A percentile compares a stretch with the other conserved stretches of the same genome.
These are phyloP conservation scores for Callinectes sapidus DNA, from an alignment of 2,888 invertebrate species.

Conservation along the genomic window DNA sequence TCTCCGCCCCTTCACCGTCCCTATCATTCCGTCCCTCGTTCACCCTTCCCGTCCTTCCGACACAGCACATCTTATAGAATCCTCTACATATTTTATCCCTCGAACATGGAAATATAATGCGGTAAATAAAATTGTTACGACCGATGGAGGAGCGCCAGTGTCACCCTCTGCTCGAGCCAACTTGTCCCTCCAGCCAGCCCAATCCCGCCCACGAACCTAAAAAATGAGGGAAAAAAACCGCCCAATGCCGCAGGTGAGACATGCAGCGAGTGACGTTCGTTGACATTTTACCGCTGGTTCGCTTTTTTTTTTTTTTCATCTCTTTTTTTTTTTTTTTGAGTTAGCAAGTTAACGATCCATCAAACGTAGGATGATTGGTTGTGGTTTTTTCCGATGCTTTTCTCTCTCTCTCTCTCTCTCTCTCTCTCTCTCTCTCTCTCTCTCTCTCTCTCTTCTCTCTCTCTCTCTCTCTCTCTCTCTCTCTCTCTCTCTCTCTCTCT, in stretches of 20 bases:
- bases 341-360: conserved; percentile 33
- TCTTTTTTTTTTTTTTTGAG: background rate
- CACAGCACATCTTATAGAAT: background rate
- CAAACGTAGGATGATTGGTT: background rate
- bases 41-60: background rate
- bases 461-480: background rate
- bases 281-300: background rate
- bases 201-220: background rate
- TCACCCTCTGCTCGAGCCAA: background rate
- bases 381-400: background rate
- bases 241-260: background rate
- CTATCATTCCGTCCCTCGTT: background rate
- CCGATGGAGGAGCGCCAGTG: background rate
- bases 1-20: background rate
- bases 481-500: background rate
- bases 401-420: background rate
- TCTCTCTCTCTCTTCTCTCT: background rate
- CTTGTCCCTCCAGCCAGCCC: background rate
- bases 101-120: conserved; percentile 6
- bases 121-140: conserved; percentile 31
- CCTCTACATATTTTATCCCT: conserved; percentile 19
- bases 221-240: background rate
- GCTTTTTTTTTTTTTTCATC: background rate
- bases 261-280: background rate
- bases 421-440: background rate